Conservation (phyloP, 2,113 vertebrate genomes). For the Gymnorhina tibicen region DNA sequence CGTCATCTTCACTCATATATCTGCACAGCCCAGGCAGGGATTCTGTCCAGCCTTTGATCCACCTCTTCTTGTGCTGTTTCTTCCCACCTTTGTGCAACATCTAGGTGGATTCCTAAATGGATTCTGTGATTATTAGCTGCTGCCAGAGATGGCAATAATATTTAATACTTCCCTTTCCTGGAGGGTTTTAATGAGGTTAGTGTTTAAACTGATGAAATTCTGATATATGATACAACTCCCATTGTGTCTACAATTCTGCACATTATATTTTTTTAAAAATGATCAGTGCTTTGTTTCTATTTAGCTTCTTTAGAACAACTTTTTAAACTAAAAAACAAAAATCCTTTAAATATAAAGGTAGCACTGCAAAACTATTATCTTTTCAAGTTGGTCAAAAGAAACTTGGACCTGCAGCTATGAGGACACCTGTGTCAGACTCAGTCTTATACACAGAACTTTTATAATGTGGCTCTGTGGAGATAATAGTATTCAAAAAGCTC, state of each 20-base stretch:
- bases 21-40: neutral
- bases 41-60: neutral
- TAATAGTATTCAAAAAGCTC: neutral
- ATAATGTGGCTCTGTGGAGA: neutral
- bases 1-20: neutral
- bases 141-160: neutral
- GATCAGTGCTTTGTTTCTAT: neutral
- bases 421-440: neutral
- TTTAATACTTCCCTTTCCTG: neutral
- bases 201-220: neutral
- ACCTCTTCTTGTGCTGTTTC: neutral
- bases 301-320: neutral
- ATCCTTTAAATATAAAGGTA: neutral
- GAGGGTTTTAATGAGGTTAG: neutral
- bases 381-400: neutral
- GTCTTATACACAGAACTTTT: accelerated
- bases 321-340: neutral
- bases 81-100: neutral
- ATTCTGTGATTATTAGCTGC: neutral
- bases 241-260: neutral
- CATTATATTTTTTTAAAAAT: accelerated
- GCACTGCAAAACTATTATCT: neutral
- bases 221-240: neutral
- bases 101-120: neutral
- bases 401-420: neutral